phyloP scores from a whole-genome alignment of 2,797 vertebrate species.

The Saguinus oedipus region DNA sequence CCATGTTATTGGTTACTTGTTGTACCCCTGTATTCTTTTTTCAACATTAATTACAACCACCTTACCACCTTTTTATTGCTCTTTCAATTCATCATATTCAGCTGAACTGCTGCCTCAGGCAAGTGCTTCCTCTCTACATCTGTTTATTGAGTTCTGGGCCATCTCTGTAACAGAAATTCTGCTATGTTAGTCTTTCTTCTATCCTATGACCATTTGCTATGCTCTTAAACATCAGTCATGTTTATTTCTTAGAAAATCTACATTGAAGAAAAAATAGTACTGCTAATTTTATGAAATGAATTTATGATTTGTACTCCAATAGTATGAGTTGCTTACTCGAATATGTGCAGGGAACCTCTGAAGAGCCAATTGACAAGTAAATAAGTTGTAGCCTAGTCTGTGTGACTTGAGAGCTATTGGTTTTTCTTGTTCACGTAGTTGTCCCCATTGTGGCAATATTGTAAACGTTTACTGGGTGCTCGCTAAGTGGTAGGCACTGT shows the following conservation, averaged over 20 bases:
- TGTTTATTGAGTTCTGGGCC: background rate
- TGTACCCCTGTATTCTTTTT: background rate
- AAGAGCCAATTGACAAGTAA: background rate
- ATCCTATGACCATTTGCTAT: background rate
- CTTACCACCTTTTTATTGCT: constrained; percentile 21
- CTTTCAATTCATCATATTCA: constrained; percentile 46
- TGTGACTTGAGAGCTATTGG: background rate
- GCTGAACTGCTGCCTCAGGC: background rate
- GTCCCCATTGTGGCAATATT: background rate
- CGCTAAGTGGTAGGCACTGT: background rate
- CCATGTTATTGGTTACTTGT: constrained; percentile 11
- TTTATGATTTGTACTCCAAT: background rate
- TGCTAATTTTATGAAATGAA: constrained; percentile 24
- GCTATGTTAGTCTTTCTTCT: background rate
- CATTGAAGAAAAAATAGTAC: background rate
- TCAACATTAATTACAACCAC: background rate
- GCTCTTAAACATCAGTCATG: background rate
- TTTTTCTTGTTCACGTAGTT: background rate
- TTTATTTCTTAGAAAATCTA: background rate
- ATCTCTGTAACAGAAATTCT: constrained; percentile 12
- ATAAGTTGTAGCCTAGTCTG: background rate
- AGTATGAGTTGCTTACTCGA: background rate
- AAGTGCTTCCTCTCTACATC: background rate
- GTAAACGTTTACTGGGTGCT: background rate
- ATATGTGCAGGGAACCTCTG: background rate